Base-by-base conservation (phyloP, 2,888 invertebrate genomes). In the Rhaphigaster nebulosa region DNA sequence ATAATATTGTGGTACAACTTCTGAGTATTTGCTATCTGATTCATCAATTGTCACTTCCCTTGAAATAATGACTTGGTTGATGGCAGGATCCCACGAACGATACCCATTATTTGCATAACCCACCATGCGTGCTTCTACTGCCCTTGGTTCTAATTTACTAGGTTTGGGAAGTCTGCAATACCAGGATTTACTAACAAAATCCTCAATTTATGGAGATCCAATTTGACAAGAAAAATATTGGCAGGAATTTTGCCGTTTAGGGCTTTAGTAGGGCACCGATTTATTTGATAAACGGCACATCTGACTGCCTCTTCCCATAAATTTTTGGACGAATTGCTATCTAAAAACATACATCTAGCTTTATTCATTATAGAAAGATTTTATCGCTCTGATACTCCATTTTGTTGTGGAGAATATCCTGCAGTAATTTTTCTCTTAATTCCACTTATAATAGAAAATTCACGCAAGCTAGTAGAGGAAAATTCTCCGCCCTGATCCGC, bases 21-120 rank as follows among this genome's bases (percentile, higher is more conserved):
- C n/a, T n/a, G n/a, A n/a, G n/a, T n/a, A n/a, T n/a, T n/a, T n/a
- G n/a, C n/a, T n/a, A n/a, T n/a, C n/a, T n/a, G n/a, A 65, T 91
- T 92, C 92, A 89, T 92, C 91, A 87, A 93, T 92, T 91, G n/a
- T 91, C 45, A 93, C 92, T 45, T 91, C 91, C 23, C 90, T 76
- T 23, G 89, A 91, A 29, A 89, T 87, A 23, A 89, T 15, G 34
- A 92, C 87, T 88, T 90, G 29, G 29, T 91, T 91, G 20, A 29
- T 91, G 10, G 38, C 87, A 50, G 91, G 91, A 70, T 90, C 54
- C 87, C 90, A 91, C 76, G 91, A 70, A 34, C 91, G 23, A 54
- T 91, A 91, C 34, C 92, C 92, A 38, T 76, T 65, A 45, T 90
- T 91, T 23, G 70, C n/a, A 56, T 91, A 91, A n/a, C n/a, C n/a